These are phyloP conservation scores for Branchipolynoe longqiensis DNA, from an alignment of 2,888 invertebrate species.

Conservation along the genomic window DNA sequence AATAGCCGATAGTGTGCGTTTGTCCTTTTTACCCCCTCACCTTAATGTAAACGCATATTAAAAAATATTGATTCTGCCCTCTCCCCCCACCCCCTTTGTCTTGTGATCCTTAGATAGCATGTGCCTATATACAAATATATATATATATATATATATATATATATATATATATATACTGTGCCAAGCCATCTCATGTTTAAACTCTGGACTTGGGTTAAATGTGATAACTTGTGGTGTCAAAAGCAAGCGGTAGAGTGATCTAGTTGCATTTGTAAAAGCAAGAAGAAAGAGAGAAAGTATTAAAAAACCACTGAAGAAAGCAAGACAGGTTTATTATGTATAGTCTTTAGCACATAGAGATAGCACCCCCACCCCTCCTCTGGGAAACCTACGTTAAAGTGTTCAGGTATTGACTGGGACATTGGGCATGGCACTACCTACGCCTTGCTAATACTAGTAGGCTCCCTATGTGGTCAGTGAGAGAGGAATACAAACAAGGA, in stretches of 20 bases:
- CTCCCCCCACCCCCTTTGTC: no score
- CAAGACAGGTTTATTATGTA: not conserved
- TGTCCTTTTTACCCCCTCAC: no score
- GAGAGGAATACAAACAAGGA: no score
- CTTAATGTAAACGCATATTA: no score
- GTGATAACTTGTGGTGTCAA: conserved; percentile 47
- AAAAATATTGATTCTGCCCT: no score
- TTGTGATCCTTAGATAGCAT: no score
- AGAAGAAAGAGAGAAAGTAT: not conserved
- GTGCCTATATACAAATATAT: no score
- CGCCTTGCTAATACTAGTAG: no score
- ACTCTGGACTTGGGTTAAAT: not conserved
- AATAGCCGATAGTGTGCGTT: no score
- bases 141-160: conserved; percentile 14
- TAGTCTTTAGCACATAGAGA: not conserved
- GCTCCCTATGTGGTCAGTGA: no score
- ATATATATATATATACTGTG: conserved; percentile 22
- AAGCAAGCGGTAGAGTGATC: not conserved
- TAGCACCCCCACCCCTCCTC: not conserved
- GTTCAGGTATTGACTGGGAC: not conserved
- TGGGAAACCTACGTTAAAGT: not conserved
- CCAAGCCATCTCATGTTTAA: conserved; percentile 7
- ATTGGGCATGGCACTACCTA: not conserved
- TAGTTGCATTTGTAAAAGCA: not conserved
- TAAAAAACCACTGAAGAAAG: not conserved